These are phyloP conservation scores for Opisthograptis luteolata DNA, from an alignment of 2,888 invertebrate genomes.

Conservation along the genomic window DNA sequence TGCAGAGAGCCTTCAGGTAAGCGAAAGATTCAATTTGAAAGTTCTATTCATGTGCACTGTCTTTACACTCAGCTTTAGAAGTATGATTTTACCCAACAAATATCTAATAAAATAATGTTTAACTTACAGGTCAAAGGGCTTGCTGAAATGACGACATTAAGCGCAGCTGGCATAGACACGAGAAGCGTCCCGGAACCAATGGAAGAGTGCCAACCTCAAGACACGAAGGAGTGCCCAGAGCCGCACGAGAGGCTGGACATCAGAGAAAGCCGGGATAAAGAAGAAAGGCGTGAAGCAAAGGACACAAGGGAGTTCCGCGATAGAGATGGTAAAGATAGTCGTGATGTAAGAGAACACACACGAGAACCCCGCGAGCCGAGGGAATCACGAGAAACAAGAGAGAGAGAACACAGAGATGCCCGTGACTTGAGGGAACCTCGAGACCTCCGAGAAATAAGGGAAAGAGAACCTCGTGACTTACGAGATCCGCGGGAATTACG, in stretches of 20 bases:
- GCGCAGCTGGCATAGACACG: conserved; percentile 85
- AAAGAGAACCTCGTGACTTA: conserved; percentile 65
- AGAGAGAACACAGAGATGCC: conserved; percentile 35
- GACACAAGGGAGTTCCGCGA: conserved; percentile 65
- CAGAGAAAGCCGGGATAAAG: conserved; percentile 67
- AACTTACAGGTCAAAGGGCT: conserved; percentile 89
- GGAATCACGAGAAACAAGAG: conserved; percentile 58
- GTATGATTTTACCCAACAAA: too few species aligned
- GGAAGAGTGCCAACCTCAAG: conserved; percentile 75
- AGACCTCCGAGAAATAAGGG: conserved; percentile 59
- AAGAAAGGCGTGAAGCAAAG: conserved; percentile 67
- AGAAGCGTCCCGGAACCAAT: conserved; percentile 79
- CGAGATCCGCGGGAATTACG: conserved; percentile 63
- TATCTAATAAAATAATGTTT: background rate
- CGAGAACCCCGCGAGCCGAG: conserved; percentile 69
- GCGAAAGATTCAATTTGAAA: background rate
- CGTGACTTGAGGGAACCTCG: conserved; percentile 68
- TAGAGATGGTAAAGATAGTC: conserved; percentile 66
- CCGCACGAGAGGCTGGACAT: conserved; percentile 64
- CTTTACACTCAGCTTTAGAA: too few species aligned
- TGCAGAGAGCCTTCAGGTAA: conserved; percentile 94
- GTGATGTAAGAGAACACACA: conserved; percentile 62
- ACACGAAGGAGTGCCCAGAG: conserved; percentile 65
- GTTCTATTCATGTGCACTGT: too few species aligned
- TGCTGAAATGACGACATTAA: conserved; percentile 95